phyloP scores from a whole-genome alignment of 2,113 vertebrate genomes.

The Emydocephalus ijimae region DNA sequence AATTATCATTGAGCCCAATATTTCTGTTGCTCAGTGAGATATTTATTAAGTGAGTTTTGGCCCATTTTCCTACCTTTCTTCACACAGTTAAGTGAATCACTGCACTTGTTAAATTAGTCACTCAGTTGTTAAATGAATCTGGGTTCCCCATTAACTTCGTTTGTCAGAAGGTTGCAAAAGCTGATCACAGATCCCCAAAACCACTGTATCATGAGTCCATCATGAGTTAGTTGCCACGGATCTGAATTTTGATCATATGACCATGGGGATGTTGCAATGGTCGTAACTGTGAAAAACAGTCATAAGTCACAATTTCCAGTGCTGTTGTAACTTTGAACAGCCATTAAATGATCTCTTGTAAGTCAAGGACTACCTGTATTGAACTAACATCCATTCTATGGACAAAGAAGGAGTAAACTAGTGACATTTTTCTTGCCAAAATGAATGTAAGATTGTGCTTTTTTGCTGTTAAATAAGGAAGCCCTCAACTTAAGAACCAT shows the following conservation, averaged over 20 bases:
- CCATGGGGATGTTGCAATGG: not conserved
- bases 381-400: conserved; percentile 30
- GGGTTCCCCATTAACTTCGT: not conserved
- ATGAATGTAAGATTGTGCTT: conserved; percentile 34
- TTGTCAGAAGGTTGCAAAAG: not conserved
- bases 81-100: not conserved
- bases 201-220: not conserved
- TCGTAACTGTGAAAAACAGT: not conserved
- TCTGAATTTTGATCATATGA: not conserved
- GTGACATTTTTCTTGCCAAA: conserved; percentile 10
- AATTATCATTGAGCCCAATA: not conserved
- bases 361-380: not conserved
- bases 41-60: not conserved
- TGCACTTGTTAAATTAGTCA: not conserved
- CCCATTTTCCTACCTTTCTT: not conserved
- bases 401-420: conserved; percentile 42
- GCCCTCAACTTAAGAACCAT: conserved; percentile 18
- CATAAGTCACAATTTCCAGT: too few species aligned
- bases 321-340: too few species aligned
- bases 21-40: not conserved
- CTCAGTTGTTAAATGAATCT: not conserved
- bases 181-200: not conserved
- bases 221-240: not conserved
- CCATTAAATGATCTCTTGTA: too few species aligned
- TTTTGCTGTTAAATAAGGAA: conserved; percentile 49